A percentile compares a stretch with the other conserved stretches of the same genome.
Evolutionary conservation across 2,888 invertebrate genomes (phyloP).

Genomic region (Nomada fabriciana): DNA sequence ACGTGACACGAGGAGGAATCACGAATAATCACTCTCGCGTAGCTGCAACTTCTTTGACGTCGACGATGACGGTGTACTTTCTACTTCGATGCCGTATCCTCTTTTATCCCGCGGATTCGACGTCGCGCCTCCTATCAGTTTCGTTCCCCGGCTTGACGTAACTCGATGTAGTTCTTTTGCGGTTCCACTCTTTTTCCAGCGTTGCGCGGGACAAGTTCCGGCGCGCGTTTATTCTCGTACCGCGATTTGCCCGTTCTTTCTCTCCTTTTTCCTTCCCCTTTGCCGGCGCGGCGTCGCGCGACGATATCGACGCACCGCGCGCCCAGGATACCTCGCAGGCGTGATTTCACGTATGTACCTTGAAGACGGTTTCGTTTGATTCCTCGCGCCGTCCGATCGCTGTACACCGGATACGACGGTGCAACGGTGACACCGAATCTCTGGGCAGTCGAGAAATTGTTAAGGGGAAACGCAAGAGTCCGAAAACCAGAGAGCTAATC

Average conservation of each 20-base stretch:
- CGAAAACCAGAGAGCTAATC: conserved; percentile 29
- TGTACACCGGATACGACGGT: too few species aligned
- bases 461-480: conserved; percentile 11
- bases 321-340: not conserved
- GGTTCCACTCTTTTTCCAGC: conserved; percentile 39
- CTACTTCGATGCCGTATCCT: conserved; percentile 60
- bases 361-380: not conserved
- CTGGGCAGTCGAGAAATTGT: not conserved
- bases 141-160: conserved; percentile 55
- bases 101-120: conserved; percentile 52
- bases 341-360: not conserved
- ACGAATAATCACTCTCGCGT: conserved; percentile 59
- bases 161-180: conserved; percentile 53
- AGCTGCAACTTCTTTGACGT: conserved; percentile 60
- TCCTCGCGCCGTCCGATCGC: too few species aligned
- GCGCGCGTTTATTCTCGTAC: conserved; percentile 37
- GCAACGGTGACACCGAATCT: too few species aligned
- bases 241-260: conserved; percentile 19
- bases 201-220: conserved; percentile 34
- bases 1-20: conserved; percentile 50
- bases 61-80: conserved; percentile 68
- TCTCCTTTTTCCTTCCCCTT: not conserved
- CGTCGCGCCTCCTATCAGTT: conserved; percentile 62
- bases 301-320: conserved; percentile 20
- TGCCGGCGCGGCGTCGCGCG: conserved; percentile 4